These are phyloP conservation scores for Ormyrus thymus DNA, from an alignment of 2,888 invertebrate species.

Conservation along the genomic window DNA sequence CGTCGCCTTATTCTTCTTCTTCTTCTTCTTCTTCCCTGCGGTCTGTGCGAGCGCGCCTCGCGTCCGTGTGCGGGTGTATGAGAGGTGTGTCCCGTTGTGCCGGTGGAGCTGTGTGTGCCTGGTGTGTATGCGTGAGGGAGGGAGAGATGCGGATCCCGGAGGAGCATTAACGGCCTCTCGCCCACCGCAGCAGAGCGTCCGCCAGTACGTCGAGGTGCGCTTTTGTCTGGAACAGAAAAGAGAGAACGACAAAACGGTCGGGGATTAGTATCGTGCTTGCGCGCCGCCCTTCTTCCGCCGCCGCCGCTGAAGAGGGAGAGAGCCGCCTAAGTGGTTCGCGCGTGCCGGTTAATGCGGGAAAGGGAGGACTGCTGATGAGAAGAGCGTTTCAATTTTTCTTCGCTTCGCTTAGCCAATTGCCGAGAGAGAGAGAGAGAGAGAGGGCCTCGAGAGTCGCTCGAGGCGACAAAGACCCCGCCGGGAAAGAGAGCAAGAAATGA, in stretches of 20 bases:
- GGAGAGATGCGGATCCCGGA: neutral
- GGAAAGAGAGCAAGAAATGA: too few relatives aligned
- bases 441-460: too few relatives aligned
- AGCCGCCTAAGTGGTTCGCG: too few relatives aligned
- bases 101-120: neutral
- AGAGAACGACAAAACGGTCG: conserved; percentile 24
- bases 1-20: conserved; percentile 6
- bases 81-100: conserved; percentile 14
- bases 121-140: conserved; percentile 6
- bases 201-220: conserved; percentile 96
- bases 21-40: conserved; percentile 4
- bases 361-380: too few relatives aligned
- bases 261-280: neutral
- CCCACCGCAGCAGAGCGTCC: conserved; percentile 95
- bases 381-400: neutral
- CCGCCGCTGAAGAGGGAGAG: neutral
- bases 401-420: too few relatives aligned
- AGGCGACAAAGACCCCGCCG: too few relatives aligned
- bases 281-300: too few relatives aligned
- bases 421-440: too few relatives aligned
- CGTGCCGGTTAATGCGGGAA: too few relatives aligned
- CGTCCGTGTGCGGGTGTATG: neutral
- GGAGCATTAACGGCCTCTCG: conserved; percentile 87
- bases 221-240: conserved; percentile 86
- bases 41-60: neutral